Evolutionary conservation across 2,113 vertebrate species (phyloP).

Genomic region (Calonectris borealis): DNA sequence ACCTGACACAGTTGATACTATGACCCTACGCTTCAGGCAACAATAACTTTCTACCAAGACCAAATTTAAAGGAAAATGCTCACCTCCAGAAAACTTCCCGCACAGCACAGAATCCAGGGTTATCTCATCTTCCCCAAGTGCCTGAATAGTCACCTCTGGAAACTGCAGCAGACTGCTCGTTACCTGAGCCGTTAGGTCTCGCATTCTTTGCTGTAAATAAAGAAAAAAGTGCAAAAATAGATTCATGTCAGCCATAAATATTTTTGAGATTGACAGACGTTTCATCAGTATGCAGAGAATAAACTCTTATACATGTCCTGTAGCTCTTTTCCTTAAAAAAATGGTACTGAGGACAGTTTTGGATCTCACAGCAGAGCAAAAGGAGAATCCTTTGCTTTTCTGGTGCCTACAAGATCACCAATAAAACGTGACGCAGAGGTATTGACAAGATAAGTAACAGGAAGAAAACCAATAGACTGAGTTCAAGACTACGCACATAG

Average conservation of each 20-base stretch:
- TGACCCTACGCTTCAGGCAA: background rate
- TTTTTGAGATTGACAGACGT: background rate
- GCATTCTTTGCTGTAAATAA: conserved; percentile 83
- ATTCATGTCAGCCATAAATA: background rate
- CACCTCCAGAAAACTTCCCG: conserved; percentile 88
- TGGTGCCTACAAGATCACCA: background rate
- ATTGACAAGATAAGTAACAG: background rate
- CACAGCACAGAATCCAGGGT: conserved; percentile 82
- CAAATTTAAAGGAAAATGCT: conserved; percentile 19
- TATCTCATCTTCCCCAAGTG: conserved; percentile 88
- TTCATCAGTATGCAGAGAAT: background rate
- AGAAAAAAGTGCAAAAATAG: background rate
- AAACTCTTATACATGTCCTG: background rate
- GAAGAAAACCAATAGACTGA: accelerated
- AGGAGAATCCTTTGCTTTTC: background rate
- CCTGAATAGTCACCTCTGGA: conserved; percentile 86
- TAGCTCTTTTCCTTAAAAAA: background rate
- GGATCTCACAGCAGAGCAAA: background rate
- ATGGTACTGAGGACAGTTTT: background rate
- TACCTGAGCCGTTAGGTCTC: conserved; percentile 86
- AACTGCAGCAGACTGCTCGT: conserved; percentile 92
- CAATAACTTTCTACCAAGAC: accelerated
- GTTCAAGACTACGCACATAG: background rate
- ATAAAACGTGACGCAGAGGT: background rate
- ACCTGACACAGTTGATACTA: background rate